These are phyloP conservation scores for Sipunculus nudus DNA, from an alignment of 2,888 invertebrate species.

Conservation along the genomic window DNA sequence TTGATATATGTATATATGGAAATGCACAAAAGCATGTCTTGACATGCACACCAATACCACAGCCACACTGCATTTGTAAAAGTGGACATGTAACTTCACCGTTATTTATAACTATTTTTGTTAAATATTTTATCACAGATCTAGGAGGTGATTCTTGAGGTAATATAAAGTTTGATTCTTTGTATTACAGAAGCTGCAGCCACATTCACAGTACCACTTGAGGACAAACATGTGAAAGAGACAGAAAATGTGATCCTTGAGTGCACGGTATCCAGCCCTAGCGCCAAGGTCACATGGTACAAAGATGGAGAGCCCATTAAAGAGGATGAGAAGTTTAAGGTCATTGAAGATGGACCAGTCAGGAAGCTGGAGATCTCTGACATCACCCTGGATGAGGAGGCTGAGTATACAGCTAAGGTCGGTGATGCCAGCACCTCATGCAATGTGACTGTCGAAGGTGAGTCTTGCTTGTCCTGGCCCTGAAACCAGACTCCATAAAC, in stretches of 20 bases:
- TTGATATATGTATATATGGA: no score
- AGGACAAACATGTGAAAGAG: slow-evolving; percentile 53
- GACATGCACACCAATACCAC: no score
- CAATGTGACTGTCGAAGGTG: slow-evolving; percentile 90
- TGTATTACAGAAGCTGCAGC: slow-evolving; percentile 26
- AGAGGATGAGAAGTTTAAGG: slow-evolving; percentile 75
- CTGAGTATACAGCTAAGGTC: slow-evolving; percentile 56
- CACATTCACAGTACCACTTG: slow-evolving; percentile 53
- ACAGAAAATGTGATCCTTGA: slow-evolving; percentile 52
- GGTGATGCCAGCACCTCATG: slow-evolving; percentile 68
- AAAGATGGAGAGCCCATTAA: slow-evolving; percentile 52
- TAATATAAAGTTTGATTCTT: background rate
- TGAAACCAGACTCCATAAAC: background rate
- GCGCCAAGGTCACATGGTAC: slow-evolving; percentile 63
- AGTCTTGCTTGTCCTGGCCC: slow-evolving; percentile 67
- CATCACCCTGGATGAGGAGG: slow-evolving; percentile 58
- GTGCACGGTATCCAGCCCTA: slow-evolving; percentile 58
- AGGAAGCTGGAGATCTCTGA: slow-evolving; percentile 56
- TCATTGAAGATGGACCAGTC: slow-evolving; percentile 81
- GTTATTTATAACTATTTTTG: background rate
- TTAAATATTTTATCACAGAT: slow-evolving; percentile 21
- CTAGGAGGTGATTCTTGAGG: slow-evolving; percentile 27
- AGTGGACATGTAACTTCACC: no score
- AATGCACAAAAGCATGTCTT: no score
- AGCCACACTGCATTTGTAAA: no score